phyloP scores from a whole-genome alignment of 2,888 invertebrate genomes.

The Andrena bucephala region DNA sequence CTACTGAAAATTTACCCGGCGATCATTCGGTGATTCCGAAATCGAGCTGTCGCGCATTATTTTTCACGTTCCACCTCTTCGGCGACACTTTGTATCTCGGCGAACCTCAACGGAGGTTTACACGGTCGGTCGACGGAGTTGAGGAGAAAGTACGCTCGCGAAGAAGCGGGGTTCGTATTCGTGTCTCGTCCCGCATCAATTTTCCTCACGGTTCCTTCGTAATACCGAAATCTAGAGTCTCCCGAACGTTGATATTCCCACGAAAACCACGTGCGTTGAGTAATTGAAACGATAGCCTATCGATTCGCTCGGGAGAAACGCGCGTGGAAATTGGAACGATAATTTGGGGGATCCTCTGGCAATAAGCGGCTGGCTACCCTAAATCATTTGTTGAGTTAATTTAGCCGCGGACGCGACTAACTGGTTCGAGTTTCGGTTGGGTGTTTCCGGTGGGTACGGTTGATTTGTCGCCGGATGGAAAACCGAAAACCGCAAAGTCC shows the following conservation, averaged over 20 bases:
- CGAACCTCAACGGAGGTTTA: neutral
- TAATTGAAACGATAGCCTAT: too few relatives aligned
- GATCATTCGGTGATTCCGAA: neutral
- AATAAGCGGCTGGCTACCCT: neutral
- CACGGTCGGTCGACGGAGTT: neutral
- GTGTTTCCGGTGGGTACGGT: slow-evolving; percentile 10
- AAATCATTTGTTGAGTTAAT: slow-evolving; percentile 17
- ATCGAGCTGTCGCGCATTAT: neutral
- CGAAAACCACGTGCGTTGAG: too few relatives aligned
- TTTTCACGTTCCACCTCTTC: neutral
- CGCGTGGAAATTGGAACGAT: neutral
- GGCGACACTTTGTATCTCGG: neutral
- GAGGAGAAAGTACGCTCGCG: neutral
- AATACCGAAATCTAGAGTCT: neutral
- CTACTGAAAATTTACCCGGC: neutral
- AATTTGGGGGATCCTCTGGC: neutral
- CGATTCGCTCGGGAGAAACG: too few relatives aligned
- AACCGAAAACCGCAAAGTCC: slow-evolving; percentile 8
- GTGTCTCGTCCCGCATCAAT: neutral
- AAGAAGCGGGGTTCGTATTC: neutral
- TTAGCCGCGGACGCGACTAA: slow-evolving; percentile 3
- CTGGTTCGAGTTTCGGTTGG: neutral
- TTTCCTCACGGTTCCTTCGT: neutral
- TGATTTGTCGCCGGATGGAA: slow-evolving; percentile 49
- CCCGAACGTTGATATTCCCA: too few relatives aligned